Conservation (phyloP, 2,888 invertebrate genomes). For the Drosophila subquinaria region DNA sequence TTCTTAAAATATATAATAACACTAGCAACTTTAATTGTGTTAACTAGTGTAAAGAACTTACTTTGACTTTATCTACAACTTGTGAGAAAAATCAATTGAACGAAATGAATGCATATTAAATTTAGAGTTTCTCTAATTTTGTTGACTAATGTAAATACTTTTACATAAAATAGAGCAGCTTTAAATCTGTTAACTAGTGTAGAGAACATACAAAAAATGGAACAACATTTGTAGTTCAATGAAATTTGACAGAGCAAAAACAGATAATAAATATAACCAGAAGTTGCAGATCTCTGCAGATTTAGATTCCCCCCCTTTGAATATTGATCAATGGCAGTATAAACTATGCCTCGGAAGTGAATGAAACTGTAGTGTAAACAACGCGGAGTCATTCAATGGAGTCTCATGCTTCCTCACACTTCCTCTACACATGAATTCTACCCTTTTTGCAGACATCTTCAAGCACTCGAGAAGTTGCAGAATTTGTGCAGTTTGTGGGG, state of each 20-base stretch:
- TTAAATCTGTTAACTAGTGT: conserved; percentile 3
- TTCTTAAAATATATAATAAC: no score
- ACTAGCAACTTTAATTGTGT: neutral
- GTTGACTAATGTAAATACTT: neutral
- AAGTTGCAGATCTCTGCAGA: conserved; percentile 11
- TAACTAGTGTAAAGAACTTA: neutral
- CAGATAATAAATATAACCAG: neutral
- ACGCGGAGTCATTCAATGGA: conserved; percentile 22
- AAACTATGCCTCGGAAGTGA: conserved; percentile 15
- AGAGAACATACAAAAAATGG: neutral
- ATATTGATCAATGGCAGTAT: neutral
- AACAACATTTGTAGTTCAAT: neutral
- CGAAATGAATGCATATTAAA: no score
- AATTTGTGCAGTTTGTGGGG: conserved; percentile 4
- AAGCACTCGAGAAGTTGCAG: conserved; percentile 13
- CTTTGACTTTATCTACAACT: no score
- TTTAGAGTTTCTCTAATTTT: no score
- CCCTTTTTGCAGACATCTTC: conserved; percentile 15
- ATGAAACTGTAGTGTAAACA: conserved; percentile 22
- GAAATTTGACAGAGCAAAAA: conserved; percentile 1
- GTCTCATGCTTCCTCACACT: conserved; percentile 2
- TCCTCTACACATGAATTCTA: conserved; percentile 9
- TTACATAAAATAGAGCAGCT: no score
- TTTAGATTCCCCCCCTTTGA: neutral
- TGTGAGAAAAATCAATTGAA: no score